Evolutionary conservation across 2,113 vertebrate species (phyloP).

Genomic region (Oenanthe oenanthe): DNA sequence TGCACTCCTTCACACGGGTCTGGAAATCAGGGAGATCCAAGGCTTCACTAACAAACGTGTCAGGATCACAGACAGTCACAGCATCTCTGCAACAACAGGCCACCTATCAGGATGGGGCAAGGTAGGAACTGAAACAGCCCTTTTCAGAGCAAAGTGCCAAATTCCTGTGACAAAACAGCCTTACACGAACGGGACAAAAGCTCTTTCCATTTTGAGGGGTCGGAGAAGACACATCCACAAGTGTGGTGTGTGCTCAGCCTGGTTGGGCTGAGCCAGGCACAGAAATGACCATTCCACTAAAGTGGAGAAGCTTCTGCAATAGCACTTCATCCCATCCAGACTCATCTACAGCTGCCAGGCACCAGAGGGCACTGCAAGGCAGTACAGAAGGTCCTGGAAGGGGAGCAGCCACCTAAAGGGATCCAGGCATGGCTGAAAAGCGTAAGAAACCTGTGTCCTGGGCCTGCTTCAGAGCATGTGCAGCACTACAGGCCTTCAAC

Average conservation of each 20-base stretch:
- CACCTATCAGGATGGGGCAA: background rate
- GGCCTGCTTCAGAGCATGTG: background rate
- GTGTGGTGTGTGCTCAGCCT: background rate
- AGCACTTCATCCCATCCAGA: background rate
- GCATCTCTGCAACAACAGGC: constrained; percentile 80
- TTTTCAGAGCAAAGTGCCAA: background rate
- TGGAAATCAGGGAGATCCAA: constrained; percentile 86
- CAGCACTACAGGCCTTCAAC: background rate
- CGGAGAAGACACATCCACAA: background rate
- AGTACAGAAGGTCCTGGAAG: background rate
- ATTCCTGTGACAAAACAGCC: background rate
- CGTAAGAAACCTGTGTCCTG: background rate
- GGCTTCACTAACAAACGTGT: constrained; percentile 86
- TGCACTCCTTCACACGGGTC: constrained; percentile 82
- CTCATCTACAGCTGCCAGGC: background rate
- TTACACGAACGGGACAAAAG: background rate
- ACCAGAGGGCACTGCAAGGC: constrained; percentile 23
- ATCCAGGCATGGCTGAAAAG: background rate
- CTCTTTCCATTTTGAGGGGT: background rate
- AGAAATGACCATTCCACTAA: background rate
- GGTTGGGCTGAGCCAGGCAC: background rate
- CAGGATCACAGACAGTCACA: constrained; percentile 74
- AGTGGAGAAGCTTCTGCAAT: background rate
- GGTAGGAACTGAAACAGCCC: background rate
- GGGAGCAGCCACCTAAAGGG: background rate